Base-by-base conservation (phyloP, 2,797 vertebrate genomes). In the Varecia variegata region DNA sequence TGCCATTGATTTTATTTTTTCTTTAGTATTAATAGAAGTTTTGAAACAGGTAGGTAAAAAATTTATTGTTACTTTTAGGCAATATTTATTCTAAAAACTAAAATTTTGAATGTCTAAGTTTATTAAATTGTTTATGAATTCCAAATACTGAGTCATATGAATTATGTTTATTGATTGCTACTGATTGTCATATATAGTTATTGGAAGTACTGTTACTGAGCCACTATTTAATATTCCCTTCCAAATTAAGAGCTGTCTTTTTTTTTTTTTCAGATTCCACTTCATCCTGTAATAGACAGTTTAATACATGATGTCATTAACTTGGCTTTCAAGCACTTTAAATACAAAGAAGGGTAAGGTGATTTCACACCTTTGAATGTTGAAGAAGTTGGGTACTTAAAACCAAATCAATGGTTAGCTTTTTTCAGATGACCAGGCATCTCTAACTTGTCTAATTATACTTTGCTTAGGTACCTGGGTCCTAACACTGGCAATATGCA, bases 401-500 rank as follows among this genome's bases (percentile, higher is more conserved):
- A 84, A 71, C 32, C 88, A 54, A 68, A 11, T 85, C 88, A 87
- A 5, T 65, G 86, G 65, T 95, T 77, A 50, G 23, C 60, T 83
- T 14, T 86, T 8, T 32, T 91, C 94, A 60, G 73, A 95, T 70
- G 30, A 56, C 23, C 11, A 6, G 2, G 80, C 40, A 45, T 70
- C 97, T 92, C 82, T 97, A 60, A 98, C 70, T 56, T 93, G 80
- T 81, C 68, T 95, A 7, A 38, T 89, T 97, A 81, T 98, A 10
- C 97, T 62, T 95, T 96, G 9, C n/a, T 38, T 96, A 99, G 99
- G 98, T 99, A 99, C 98, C 99, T 99, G 95, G 99, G 99, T 97
- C 99, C 99, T 94, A 99, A 99, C 99, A 99, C 99, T 97, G 99
- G 99, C 97, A 99, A 99, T 98, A 99, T 99, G 99, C 99, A 99